phyloP scores from a whole-genome alignment of 2,113 vertebrate genomes.

The Microtus richardsoni region DNA sequence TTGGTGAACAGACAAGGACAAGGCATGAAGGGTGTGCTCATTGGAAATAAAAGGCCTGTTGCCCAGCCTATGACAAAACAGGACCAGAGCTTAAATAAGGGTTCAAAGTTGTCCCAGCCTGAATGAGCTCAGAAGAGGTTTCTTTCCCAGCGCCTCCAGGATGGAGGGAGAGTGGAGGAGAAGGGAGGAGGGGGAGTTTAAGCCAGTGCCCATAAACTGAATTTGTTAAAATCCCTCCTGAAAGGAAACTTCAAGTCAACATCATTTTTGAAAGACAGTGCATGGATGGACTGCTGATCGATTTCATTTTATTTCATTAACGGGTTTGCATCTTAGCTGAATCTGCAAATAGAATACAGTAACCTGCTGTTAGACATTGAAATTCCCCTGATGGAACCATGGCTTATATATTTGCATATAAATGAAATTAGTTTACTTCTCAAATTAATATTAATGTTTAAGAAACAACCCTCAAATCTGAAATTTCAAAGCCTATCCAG shows the following conservation, averaged over 20 bases:
- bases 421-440: constrained; percentile 29
- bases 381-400: neutral
- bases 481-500: constrained; percentile 18
- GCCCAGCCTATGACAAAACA: neutral
- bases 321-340: neutral
- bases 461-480: neutral
- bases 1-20: too few relatives aligned
- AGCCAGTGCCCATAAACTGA: neutral
- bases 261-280: neutral
- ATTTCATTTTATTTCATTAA: neutral
- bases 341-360: neutral
- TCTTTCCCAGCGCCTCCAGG: neutral
- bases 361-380: neutral
- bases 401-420: neutral
- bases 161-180: neutral
- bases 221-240: neutral
- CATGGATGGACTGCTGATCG: neutral
- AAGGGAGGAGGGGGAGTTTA: too few relatives aligned
- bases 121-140: neutral
- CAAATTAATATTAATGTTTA: constrained; percentile 49
- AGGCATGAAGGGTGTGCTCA: too few relatives aligned
- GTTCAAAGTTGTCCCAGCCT: neutral
- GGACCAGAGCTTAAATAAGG: too few relatives aligned
- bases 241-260: neutral
- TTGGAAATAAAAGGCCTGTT: too few relatives aligned